Evolutionary conservation across 2,888 invertebrate species (phyloP).

Genomic region (Leptopterna dolabrata): DNA sequence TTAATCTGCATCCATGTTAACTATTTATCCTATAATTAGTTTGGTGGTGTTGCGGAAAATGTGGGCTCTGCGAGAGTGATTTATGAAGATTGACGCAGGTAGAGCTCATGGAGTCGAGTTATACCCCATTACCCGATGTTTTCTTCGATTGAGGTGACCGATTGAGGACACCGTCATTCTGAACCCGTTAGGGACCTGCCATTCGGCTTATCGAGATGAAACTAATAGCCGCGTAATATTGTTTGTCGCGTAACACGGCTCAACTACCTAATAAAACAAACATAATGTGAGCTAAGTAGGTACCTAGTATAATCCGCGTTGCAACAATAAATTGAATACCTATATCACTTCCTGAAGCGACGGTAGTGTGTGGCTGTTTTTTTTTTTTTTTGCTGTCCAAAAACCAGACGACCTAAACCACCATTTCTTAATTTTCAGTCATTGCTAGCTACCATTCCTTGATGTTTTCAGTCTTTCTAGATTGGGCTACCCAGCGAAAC

Average conservation of each 20-base stretch:
- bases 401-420: too few relatives aligned
- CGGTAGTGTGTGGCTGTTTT: too few relatives aligned
- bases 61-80: background rate
- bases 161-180: background rate
- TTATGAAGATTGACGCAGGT: background rate
- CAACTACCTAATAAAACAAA: background rate
- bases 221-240: background rate
- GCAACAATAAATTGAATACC: too few relatives aligned
- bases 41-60: background rate
- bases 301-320: too few relatives aligned
- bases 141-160: background rate
- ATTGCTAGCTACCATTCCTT: too few relatives aligned
- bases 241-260: background rate
- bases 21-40: background rate
- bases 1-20: too few relatives aligned
- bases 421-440: too few relatives aligned
- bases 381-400: too few relatives aligned
- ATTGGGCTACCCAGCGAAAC: too few relatives aligned
- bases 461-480: too few relatives aligned
- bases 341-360: too few relatives aligned
- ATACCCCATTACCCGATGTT: background rate
- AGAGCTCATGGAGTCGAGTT: background rate
- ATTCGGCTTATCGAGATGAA: background rate
- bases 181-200: background rate
- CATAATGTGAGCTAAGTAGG: background rate